Conservation (phyloP, 2,797 vertebrate species). For the Gymnoscopelus braueri region DNA sequence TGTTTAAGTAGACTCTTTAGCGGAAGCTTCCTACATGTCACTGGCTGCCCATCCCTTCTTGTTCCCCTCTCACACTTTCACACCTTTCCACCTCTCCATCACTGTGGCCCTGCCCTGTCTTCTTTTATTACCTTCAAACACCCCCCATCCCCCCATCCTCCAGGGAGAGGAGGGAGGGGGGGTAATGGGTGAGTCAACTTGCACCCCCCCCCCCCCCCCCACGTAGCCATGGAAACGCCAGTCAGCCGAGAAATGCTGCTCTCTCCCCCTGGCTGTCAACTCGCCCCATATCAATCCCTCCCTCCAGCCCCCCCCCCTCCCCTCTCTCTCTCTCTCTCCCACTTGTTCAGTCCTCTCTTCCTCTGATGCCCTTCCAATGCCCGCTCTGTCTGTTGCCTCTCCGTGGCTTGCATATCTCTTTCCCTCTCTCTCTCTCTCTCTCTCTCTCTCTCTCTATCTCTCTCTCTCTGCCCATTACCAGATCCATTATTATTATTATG, state of each 20-base stretch:
- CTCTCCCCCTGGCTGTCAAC: conserved; percentile 69
- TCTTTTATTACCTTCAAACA: conserved; percentile 28
- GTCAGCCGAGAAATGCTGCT: conserved; percentile 77
- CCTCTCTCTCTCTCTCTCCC: conserved; percentile 1
- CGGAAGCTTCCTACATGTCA: conserved; percentile 28
- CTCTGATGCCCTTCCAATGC: conserved; percentile 48
- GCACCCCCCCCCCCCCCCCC: too few species aligned
- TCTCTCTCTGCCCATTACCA: not conserved
- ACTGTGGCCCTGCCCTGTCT: conserved; percentile 20
- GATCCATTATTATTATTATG: conserved; percentile 17
- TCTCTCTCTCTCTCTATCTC: conserved; percentile 6
- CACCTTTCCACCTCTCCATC: conserved; percentile 37
- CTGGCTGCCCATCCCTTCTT: conserved; percentile 30
- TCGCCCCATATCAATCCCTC: conserved; percentile 61
- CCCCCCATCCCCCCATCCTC: conserved; percentile 14
- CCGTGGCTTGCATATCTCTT: conserved; percentile 21
- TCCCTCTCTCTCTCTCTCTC: conserved; percentile 4
- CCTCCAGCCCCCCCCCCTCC: conserved; percentile 20
- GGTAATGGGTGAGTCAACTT: conserved; percentile 78
- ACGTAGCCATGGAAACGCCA: conserved; percentile 83
- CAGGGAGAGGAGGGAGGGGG: conserved; percentile 61
- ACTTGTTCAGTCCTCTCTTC: not conserved
- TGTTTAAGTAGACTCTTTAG: conserved; percentile 36
- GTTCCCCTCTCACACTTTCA: conserved; percentile 36
- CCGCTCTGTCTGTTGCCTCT: conserved; percentile 49